Evolutionary conservation across 1,140 invertebrate species (phyloP).

Genomic region (Drosophila ogumai): DNA sequence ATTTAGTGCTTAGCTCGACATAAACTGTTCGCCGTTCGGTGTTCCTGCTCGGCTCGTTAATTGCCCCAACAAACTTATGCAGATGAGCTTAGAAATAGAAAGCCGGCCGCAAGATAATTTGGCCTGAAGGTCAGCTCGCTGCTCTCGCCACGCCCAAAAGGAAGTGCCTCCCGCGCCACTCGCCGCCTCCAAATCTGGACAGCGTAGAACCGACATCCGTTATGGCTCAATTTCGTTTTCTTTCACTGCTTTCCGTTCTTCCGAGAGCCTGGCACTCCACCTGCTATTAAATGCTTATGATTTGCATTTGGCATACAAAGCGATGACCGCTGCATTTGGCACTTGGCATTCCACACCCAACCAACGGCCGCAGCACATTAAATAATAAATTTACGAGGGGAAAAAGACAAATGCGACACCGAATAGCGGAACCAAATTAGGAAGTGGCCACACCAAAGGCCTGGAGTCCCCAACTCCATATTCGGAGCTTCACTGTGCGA

Average conservation of each 20-base stretch:
- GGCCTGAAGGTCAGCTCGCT: conserved; percentile 66
- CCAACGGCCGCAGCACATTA: conserved; percentile 56
- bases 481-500: conserved; percentile 38
- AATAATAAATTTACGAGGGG: conserved; percentile 66
- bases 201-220: conserved; percentile 48
- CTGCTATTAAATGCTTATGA: neutral
- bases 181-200: conserved; percentile 37
- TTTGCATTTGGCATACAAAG: conserved; percentile 55
- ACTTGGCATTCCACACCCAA: conserved; percentile 72
- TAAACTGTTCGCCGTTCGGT: conserved; percentile 29
- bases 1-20: conserved; percentile 63
- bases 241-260: conserved; percentile 24
- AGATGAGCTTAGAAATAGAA: conserved; percentile 67
- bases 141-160: conserved; percentile 44
- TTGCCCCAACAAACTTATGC: conserved; percentile 6
- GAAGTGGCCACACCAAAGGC: conserved; percentile 66
- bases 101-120: conserved; percentile 48
- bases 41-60: conserved; percentile 36
- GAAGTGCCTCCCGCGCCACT: conserved; percentile 31
- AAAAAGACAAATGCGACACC: conserved; percentile 56
- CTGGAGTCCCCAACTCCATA: conserved; percentile 51
- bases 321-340: conserved; percentile 49
- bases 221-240: conserved; percentile 75
- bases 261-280: neutral
- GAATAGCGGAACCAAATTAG: conserved; percentile 83